Evolutionary conservation across 1,140 invertebrate species (phyloP).

Genomic region (Brachionus sp.): DNA sequence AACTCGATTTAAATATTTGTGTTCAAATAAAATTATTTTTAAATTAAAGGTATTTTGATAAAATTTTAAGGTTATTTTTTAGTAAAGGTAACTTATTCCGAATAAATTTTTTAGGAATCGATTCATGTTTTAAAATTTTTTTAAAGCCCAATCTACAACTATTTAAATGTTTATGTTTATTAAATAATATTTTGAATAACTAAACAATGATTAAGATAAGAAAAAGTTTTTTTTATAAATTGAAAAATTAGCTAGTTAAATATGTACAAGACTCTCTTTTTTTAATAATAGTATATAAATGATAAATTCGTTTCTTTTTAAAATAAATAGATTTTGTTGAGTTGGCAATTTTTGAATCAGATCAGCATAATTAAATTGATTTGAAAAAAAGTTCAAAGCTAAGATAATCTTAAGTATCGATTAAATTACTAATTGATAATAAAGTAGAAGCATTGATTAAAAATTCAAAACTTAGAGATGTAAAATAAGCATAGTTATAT

Average conservation of each 20-base stretch:
- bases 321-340: background rate
- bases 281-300: too few relatives aligned
- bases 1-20: background rate
- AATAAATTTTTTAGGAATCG: background rate
- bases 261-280: background rate
- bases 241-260: background rate
- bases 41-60: background rate
- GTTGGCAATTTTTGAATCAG: background rate
- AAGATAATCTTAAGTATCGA: background rate
- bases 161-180: background rate
- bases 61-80: background rate
- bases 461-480: too few relatives aligned
- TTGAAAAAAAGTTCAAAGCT: background rate
- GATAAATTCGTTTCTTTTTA: too few relatives aligned
- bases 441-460: too few relatives aligned
- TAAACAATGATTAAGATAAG: too few relatives aligned
- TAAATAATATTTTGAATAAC: too few relatives aligned
- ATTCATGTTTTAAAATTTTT: background rate
- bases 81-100: background rate
- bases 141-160: background rate
- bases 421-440: background rate
- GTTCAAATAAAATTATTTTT: background rate
- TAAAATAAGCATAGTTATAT: too few relatives aligned
- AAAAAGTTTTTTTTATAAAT: too few relatives aligned
- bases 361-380: background rate